Evolutionary conservation across 2,888 invertebrate species (phyloP), one percentile per base, ranked within the genome.

Genomic region (Gari tellinella): DNA sequence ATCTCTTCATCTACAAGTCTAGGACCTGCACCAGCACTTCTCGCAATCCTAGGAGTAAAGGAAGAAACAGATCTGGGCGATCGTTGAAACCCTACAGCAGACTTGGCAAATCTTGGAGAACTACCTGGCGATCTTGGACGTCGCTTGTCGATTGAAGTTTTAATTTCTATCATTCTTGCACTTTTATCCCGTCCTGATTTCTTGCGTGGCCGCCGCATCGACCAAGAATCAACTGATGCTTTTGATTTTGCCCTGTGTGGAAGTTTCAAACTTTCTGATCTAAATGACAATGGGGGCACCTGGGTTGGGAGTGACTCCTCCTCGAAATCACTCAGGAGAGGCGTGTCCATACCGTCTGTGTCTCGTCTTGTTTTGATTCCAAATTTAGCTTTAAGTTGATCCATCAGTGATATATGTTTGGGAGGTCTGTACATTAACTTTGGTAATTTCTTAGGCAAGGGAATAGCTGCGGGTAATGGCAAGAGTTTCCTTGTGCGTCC

Each of bases 361-460:
- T 67, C 17, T 31, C 17, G 21, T 19, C 43, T 5, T 23, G 43
- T 58, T 37, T 53, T 58, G 21, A 67, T 57, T 31, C 66, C 66
- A 40, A 46, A 67, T 46, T 52, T 38, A 40, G 40, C 49, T 46
- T 67, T 60, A 12, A 67, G 45, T 15, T 31, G 31, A 31, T 31
- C 31, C 31, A 31, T 31, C 4, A 31, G 31, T 31, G 31, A 31
- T 31, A 68, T 19, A 15, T 63, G 60, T 1, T 65, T 49, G 5
- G 65, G 65, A 40, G 65, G 65, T 41, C 75, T 61, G 40, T 69
- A 66, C 69, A 75, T 61, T 14, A 75, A 46, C 40, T 75, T 69
- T 15, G 75, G 75, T 17, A 75, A 55, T 49, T 69, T 65, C 61
- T 70, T 75, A 5, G 61, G 61, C 17, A 70, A 31, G 0, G 65